These are phyloP conservation scores for Brachionus calyciflorus DNA, from an alignment of 1,140 invertebrate genomes.

Conservation along the genomic window DNA sequence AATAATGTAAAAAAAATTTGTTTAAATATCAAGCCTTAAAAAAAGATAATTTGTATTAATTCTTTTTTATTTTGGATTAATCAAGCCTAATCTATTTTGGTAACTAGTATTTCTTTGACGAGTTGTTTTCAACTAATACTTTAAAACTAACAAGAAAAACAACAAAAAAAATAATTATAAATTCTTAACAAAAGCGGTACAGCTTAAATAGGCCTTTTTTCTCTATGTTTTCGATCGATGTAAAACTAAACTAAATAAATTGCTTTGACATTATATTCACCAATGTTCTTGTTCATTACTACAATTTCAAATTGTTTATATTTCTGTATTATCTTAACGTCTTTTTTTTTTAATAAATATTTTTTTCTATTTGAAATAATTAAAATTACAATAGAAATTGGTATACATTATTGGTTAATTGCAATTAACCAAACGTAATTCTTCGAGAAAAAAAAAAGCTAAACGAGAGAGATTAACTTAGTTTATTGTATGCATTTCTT, in stretches of 20 bases:
- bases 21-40: conserved; percentile 15
- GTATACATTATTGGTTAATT: no score
- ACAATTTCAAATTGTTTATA: conserved; percentile 3
- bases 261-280: conserved; percentile 27
- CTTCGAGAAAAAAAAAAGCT: no score
- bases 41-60: background rate
- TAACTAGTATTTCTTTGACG: conserved; percentile 1
- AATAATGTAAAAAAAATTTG: conserved; percentile 31
- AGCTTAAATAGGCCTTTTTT: conserved; percentile 27
- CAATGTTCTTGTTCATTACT: conserved; percentile 15
- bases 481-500: no score
- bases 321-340: conserved; percentile 20
- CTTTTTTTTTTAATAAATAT: conserved; percentile 13
- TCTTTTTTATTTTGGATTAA: conserved; percentile 20
- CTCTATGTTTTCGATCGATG: conserved; percentile 24
- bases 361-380: background rate
- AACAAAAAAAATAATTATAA: conserved; percentile 12
- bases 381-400: no score
- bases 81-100: conserved; percentile 11
- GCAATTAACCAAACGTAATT: no score
- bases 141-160: no score
- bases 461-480: no score
- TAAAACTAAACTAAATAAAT: conserved; percentile 37
- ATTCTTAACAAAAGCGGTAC: conserved; percentile 5
- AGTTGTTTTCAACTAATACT: background rate